These are phyloP conservation scores for Pelvicachromis taeniatus DNA, from an alignment of 2,113 vertebrate species.

Conservation along the genomic window DNA sequence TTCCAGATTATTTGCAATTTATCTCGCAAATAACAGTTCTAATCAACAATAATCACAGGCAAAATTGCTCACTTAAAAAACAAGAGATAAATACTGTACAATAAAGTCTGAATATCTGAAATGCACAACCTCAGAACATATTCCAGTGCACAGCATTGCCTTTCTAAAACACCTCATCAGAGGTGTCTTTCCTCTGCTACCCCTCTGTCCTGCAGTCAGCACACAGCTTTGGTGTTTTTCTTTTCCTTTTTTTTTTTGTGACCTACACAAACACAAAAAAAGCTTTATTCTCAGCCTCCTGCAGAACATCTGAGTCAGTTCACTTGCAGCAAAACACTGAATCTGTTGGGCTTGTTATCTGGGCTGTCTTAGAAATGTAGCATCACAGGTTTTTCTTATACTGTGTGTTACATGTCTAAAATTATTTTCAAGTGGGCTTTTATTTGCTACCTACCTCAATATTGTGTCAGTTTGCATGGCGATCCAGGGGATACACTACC, in stretches of 20 bases:
- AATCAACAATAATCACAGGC: not conserved
- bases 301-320: conserved; percentile 25
- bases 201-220: not conserved
- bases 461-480: not conserved
- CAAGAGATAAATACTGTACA: not conserved
- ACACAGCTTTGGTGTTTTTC: not conserved
- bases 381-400: not conserved
- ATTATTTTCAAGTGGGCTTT: not conserved
- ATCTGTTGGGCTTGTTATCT: not conserved
- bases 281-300: conserved; percentile 5
- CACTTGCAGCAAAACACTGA: not conserved
- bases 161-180: not conserved
- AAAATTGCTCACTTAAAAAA: not conserved
- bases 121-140: not conserved
- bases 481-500: not conserved
- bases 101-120: not conserved
- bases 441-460: not conserved
- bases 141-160: not conserved
- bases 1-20: not conserved
- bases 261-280: conserved; percentile 8
- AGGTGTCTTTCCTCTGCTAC: not conserved
- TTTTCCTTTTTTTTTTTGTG: not conserved
- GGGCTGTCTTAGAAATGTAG: not conserved
- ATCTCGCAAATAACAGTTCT: not conserved
- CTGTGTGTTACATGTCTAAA: not conserved